These are phyloP conservation scores for Atta cephalotes DNA, from an alignment of 1,140 invertebrate species.

Conservation along the genomic window DNA sequence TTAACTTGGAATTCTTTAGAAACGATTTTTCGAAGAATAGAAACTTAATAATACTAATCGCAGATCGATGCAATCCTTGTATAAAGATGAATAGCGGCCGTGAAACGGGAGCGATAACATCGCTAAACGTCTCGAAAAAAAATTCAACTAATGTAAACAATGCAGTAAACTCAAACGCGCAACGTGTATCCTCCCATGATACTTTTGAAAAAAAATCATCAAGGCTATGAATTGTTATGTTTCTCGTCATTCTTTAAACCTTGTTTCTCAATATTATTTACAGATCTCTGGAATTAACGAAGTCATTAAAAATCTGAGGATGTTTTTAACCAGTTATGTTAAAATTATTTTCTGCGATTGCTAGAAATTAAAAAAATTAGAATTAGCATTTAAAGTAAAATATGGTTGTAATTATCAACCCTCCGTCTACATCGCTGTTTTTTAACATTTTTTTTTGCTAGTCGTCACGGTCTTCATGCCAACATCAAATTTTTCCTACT, in stretches of 20 bases:
- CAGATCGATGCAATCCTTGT: background rate
- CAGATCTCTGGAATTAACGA: background rate
- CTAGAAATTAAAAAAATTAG: background rate
- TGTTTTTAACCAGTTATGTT: background rate
- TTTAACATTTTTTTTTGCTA: no score
- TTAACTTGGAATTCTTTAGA: background rate
- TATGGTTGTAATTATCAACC: background rate
- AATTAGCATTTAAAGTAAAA: background rate
- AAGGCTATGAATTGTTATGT: background rate
- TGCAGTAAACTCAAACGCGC: background rate
- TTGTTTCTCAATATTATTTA: background rate
- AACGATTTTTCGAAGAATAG: background rate
- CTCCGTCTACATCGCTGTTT: no score
- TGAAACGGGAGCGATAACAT: background rate
- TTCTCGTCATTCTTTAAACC: background rate
- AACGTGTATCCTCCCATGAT: background rate
- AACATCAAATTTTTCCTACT: no score
- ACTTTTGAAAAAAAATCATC: background rate
- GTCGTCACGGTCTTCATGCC: no score
- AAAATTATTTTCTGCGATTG: background rate
- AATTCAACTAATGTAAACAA: conserved; percentile 8
- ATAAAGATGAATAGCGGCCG: background rate
- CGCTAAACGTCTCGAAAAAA: background rate
- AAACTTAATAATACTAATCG: background rate
- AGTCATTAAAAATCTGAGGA: background rate